phyloP scores from a whole-genome alignment of 2,113 vertebrate species.

The Ramphastos sulfuratus region DNA sequence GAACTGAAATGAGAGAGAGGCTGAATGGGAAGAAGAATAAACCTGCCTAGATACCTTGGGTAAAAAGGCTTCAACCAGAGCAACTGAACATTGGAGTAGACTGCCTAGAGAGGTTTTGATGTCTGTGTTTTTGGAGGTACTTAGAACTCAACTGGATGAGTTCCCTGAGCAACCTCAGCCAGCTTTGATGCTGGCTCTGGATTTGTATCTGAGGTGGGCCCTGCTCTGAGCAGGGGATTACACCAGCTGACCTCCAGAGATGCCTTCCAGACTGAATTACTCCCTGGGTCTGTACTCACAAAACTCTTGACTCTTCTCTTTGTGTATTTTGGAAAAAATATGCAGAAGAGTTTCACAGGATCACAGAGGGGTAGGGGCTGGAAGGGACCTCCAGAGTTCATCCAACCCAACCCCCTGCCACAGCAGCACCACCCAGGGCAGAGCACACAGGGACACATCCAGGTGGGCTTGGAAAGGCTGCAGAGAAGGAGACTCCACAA shows the following conservation, averaged over 20 bases:
- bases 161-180: background rate
- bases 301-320: background rate
- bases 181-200: background rate
- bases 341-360: background rate
- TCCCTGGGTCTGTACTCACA: fast-evolving
- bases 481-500: no score
- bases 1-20: background rate
- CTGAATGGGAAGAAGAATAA: background rate
- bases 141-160: background rate
- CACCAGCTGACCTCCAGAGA: background rate
- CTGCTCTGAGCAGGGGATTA: background rate
- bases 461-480: no score
- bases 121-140: background rate
- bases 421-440: no score
- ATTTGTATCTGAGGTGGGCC: background rate
- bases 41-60: background rate
- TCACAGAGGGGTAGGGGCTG: no score
- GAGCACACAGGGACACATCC: no score
- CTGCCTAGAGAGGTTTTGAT: background rate
- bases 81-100: background rate
- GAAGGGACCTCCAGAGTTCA: no score
- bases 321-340: background rate
- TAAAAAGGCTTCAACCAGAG: fast-evolving
- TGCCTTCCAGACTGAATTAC: background rate
- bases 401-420: no score